Conservation (phyloP, 2,888 invertebrate species). For the Heteromurus nitidus region DNA sequence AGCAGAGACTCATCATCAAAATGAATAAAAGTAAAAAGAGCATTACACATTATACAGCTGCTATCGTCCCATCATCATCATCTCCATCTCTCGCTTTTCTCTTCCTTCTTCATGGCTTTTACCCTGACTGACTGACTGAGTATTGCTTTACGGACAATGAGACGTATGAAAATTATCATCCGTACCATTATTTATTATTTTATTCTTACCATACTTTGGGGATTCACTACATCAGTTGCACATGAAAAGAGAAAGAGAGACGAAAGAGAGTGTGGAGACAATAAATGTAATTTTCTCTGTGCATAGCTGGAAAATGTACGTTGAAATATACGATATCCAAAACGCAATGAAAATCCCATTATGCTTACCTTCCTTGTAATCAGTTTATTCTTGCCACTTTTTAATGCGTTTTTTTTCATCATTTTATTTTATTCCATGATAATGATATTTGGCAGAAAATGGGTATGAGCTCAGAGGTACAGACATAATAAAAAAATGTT, state of each 20-base stretch:
- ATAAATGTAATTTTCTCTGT: no score
- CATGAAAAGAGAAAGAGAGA: background rate
- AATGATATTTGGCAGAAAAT: conserved; percentile 20
- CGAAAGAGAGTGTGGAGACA: no score
- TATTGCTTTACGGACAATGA: no score
- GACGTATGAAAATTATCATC: conserved; percentile 52
- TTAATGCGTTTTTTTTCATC: conserved; percentile 23
- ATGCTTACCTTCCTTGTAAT: conserved; percentile 36
- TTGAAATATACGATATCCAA: no score
- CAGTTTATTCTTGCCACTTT: conserved; percentile 37
- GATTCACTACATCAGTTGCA: conserved; percentile 22
- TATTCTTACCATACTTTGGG: conserved; percentile 17
- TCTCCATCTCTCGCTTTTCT: conserved; percentile 19
- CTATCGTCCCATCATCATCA: conserved; percentile 26
- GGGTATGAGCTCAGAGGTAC: background rate
- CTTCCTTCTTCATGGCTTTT: conserved; percentile 8
- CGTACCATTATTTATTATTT: conserved; percentile 42
- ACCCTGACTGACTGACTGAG: background rate
- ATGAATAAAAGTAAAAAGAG: conserved; percentile 32
- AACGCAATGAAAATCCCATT: no score
- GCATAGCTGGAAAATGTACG: no score
- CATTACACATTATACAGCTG: conserved; percentile 56
- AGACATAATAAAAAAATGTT: conserved; percentile 38
- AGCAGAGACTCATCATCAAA: conserved; percentile 31
- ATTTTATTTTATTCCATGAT: conserved; percentile 32